Conservation (phyloP, 2,888 invertebrate genomes). For the Ophion obscuratus region DNA sequence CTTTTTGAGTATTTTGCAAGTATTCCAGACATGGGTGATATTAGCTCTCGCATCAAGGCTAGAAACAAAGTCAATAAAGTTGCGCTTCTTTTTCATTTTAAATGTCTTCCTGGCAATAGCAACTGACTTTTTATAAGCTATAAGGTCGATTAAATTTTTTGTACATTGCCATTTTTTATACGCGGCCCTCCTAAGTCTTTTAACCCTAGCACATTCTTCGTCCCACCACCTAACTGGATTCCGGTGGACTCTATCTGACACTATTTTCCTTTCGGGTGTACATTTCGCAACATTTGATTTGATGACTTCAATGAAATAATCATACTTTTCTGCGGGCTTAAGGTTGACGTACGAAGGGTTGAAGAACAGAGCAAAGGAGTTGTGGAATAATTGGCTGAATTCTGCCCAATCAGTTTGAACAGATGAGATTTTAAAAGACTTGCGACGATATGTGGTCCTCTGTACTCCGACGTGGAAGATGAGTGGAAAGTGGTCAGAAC, state of each 20-base stretch:
- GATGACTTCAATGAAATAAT: constrained; percentile 20
- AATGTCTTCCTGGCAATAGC: too few relatives aligned
- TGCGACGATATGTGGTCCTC: too few relatives aligned
- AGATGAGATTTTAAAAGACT: constrained; percentile 57
- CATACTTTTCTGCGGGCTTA: constrained; percentile 42
- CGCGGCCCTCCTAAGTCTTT: constrained; percentile 43
- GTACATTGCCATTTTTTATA: background rate
- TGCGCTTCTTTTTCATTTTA: too few relatives aligned
- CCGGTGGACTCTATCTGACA: constrained; percentile 7
- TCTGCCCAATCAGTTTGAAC: constrained; percentile 52
- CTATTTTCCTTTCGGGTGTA: constrained; percentile 32
- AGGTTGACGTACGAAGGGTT: constrained; percentile 15
- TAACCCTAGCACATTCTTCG: constrained; percentile 51
- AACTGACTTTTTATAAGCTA: too few relatives aligned
- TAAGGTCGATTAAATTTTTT: constrained; percentile 19
- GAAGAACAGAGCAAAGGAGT: constrained; percentile 15
- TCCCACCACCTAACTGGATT: constrained; percentile 68
- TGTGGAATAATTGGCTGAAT: constrained; percentile 22
- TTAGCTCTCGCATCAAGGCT: too few relatives aligned
- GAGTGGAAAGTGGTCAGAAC: constrained; percentile 57
- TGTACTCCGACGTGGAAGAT: constrained; percentile 29
- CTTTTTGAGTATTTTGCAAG: too few relatives aligned
- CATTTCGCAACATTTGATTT: constrained; percentile 2
- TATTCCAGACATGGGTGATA: too few relatives aligned
- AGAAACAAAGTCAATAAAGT: too few relatives aligned